phyloP scores from a whole-genome alignment of 1,140 invertebrate genomes.

The Heliconius melpomene region DNA sequence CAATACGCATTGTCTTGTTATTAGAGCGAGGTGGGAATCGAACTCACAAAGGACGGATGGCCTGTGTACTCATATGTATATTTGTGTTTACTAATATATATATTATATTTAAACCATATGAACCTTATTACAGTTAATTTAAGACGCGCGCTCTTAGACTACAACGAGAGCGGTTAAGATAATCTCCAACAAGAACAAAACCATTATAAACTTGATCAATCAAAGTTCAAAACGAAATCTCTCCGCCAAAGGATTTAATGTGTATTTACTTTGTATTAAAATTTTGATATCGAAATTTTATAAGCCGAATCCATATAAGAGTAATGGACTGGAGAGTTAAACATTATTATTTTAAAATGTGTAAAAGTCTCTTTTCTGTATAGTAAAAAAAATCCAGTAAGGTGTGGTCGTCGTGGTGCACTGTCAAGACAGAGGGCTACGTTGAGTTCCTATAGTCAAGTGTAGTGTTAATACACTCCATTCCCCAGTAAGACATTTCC shows the following conservation, averaged over 20 bases:
- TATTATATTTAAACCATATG: background rate
- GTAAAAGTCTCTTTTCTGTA: no score
- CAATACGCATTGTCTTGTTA: background rate
- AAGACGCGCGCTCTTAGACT: background rate
- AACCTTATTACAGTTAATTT: background rate
- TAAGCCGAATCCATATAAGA: background rate
- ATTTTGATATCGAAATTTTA: conserved; percentile 14
- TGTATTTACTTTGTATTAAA: conserved; percentile 40
- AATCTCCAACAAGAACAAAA: conserved; percentile 36
- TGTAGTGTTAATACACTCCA: no score
- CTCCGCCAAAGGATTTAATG: conserved; percentile 31
- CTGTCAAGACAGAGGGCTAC: background rate
- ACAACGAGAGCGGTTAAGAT: conserved; percentile 12
- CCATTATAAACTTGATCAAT: conserved; percentile 47
- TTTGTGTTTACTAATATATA: no score
- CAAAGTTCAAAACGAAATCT: conserved; percentile 41
- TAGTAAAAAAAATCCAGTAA: no score
- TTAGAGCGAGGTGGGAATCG: background rate
- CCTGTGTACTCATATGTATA: background rate
- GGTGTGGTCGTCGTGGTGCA: no score
- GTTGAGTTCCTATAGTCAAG: background rate
- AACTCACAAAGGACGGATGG: background rate
- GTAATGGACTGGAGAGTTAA: background rate
- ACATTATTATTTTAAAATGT: background rate
- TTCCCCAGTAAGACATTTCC: no score